Evolutionary conservation across 1,140 invertebrate genomes (phyloP).

Genomic region (Drusus annulatus): DNA sequence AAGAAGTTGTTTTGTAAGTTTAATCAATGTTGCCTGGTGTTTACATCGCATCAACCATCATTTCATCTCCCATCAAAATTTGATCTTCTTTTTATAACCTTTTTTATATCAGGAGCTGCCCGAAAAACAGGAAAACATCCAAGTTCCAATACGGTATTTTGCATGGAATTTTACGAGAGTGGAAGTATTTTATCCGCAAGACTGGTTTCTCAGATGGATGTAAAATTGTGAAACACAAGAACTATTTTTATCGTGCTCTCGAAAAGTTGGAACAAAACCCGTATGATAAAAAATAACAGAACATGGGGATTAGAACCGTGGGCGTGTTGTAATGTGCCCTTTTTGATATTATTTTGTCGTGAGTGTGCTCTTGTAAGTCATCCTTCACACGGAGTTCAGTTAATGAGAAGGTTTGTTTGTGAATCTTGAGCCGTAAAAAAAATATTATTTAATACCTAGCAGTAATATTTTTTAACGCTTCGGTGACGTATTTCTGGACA

Average conservation of each 20-base stretch:
- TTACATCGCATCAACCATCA: no score
- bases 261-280: not conserved
- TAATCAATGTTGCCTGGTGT: no score
- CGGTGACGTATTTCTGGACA: no score
- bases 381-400: conserved; percentile 48
- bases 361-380: conserved; percentile 43
- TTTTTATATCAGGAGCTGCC: not conserved
- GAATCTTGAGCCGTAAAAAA: conserved; percentile 8
- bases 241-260: not conserved
- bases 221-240: not conserved
- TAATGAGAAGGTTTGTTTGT: not conserved
- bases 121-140: conserved; percentile 8
- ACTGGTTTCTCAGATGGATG: conserved; percentile 24
- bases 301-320: not conserved
- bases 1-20: no score
- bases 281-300: not conserved
- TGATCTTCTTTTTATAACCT: not conserved
- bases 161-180: conserved; percentile 11
- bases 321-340: not conserved
- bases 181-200: conserved; percentile 29
- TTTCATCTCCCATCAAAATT: not conserved
- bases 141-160: conserved; percentile 18
- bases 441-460: not conserved
- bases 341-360: not conserved
- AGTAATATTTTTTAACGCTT: no score